Percentiles rank a stretch among this genome's conserved stretches.
Evolutionary conservation across 2,888 invertebrate genomes (phyloP).

Genomic region (Ditula angustiorana): DNA sequence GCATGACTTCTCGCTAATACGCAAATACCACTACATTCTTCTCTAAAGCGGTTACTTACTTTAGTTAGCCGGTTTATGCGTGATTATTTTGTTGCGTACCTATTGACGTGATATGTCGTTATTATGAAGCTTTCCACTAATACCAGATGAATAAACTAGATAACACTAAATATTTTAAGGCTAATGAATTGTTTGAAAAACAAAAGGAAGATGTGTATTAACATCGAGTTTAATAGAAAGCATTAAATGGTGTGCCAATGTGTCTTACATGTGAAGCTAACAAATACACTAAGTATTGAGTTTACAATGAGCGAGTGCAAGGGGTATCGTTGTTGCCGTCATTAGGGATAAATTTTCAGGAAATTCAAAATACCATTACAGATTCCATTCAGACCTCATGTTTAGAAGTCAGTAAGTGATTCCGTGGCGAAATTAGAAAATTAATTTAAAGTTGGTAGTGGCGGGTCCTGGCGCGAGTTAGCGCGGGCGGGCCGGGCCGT

Average conservation of each 20-base stretch:
- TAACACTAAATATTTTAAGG: too few species aligned
- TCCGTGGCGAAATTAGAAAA: slow-evolving; percentile 64
- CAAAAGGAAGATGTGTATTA: too few species aligned
- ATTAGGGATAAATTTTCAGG: slow-evolving; percentile 37
- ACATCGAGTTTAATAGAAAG: too few species aligned
- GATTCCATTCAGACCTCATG: slow-evolving; percentile 64
- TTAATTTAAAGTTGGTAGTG: slow-evolving; percentile 55
- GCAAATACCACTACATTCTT: too few species aligned
- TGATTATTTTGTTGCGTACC: neutral
- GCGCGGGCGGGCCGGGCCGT: slow-evolving; percentile 41
- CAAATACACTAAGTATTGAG: too few species aligned
- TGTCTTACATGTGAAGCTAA: too few species aligned
- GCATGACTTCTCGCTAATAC: slow-evolving; percentile 21
- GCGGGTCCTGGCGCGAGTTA: slow-evolving; percentile 40
- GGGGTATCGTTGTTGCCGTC: too few species aligned
- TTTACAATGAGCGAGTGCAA: too few species aligned
- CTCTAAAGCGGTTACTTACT: neutral
- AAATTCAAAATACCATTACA: slow-evolving; percentile 62
- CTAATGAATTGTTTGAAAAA: too few species aligned
- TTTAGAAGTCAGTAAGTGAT: slow-evolving; percentile 69
- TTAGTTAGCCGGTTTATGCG: neutral
- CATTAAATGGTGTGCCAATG: too few species aligned
- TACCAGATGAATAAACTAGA: too few species aligned
- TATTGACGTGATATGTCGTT: neutral
- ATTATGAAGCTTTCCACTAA: too few species aligned